Base-by-base conservation (phyloP, 2,113 vertebrate species). In the Triplophysa tibetana region DNA sequence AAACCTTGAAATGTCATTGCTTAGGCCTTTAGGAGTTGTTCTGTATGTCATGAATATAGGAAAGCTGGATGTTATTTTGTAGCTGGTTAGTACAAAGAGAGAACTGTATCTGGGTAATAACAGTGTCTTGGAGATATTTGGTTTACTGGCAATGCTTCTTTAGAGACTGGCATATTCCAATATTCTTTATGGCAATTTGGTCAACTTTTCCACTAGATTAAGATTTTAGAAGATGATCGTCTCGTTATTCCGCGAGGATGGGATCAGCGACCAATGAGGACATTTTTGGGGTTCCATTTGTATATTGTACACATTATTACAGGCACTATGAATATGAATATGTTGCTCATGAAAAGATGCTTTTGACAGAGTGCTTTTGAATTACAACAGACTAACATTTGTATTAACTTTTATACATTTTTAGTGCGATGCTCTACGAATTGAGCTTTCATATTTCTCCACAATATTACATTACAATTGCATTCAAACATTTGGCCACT, bases 1-100 rank as follows among this genome's bases (percentile, higher is more conserved):
- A 58, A 75, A 75, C 64, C 70, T 75, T 80, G 50, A 75, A 74
- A 73, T 75, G 70, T 41, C 38, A 58, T 80, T 74, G 62, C 61
- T 33, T 33, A 4, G 33, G 29, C 3, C 4, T 33, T 33, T 33
- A 33, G 6, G 33, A 33, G 33, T 5, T 45, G 52, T 61, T 74
- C 70, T 52, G 58, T 62, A 64, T 61, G 19, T 81, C 75, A 74
- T 60, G 54, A 81, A 66, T 81, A 65, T 67, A 48, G 75, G 70
- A 58, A 58, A 73, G 58, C 70, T 73, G 52, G 70, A 58, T 52
- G 41, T 60, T 58, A 73, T 60, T 73, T 33, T 21, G 33, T 43
- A 60, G 70, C 58, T 60, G 70, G 14, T 33, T 33, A 41, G 52
- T 1, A 23, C 12, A 50, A 2, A 26, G n/a, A 50, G 66, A 45